These are phyloP conservation scores for Pangasius sanitwongsei DNA, from an alignment of 2,797 vertebrate species.

Conservation along the genomic window DNA sequence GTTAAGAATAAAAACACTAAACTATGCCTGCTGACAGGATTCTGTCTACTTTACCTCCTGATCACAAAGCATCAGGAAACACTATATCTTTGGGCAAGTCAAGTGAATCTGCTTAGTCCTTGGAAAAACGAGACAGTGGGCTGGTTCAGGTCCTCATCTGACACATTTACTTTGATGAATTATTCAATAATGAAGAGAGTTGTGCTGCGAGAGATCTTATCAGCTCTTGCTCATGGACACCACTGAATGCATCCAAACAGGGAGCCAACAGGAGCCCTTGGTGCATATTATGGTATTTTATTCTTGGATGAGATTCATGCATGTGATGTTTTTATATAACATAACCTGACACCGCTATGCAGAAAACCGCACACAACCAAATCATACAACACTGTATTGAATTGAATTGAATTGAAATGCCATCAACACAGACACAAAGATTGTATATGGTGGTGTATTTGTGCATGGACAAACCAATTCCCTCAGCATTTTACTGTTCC, in stretches of 20 bases:
- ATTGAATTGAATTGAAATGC: not conserved
- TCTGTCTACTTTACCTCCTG: constrained; percentile 16
- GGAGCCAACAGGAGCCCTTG: constrained; percentile 33
- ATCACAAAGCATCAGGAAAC: constrained; percentile 43
- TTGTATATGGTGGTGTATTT: not conserved
- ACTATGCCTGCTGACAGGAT: not conserved
- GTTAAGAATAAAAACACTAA: not conserved
- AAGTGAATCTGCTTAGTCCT: constrained; percentile 56
- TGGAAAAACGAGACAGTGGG: constrained; percentile 52
- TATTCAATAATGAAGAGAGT: constrained; percentile 58
- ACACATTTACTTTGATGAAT: constrained; percentile 67
- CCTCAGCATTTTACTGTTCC: not conserved
- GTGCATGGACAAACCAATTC: not conserved
- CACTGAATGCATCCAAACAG: constrained; percentile 44
- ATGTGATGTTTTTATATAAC: constrained; percentile 14
- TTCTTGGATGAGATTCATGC: constrained; percentile 16
- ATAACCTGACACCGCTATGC: not conserved
- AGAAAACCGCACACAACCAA: not conserved
- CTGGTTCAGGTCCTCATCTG: constrained; percentile 50
- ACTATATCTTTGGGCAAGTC: constrained; percentile 45
- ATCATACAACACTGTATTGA: not conserved
- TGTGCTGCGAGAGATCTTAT: constrained; percentile 54
- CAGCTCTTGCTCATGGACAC: constrained; percentile 42
- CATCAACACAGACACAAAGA: not conserved
- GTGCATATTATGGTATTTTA: constrained; percentile 13